Conservation (phyloP, 2,888 invertebrate species). For the Aphodius sticticus region DNA sequence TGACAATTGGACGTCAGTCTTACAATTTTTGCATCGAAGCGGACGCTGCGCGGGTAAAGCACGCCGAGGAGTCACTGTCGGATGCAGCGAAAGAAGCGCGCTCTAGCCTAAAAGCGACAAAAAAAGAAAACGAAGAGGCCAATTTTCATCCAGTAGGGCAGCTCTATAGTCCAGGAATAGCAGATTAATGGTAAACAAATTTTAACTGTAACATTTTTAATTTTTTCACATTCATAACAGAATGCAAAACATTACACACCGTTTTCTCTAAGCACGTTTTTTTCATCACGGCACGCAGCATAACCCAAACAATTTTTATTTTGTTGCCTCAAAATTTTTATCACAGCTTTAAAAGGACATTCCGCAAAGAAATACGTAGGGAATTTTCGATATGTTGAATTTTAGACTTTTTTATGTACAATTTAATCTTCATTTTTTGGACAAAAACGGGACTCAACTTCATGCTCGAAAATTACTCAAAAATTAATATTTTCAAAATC, state of each 20-base stretch:
- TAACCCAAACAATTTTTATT: conserved; percentile 19
- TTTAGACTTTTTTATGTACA: neutral
- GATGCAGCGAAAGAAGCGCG: conserved; percentile 32
- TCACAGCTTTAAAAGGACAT: conserved; percentile 7
- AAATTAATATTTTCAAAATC: neutral
- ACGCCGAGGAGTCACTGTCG: conserved; percentile 18
- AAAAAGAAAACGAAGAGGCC: conserved; percentile 27
- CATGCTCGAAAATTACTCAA: neutral
- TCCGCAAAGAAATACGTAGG: conserved; percentile 13
- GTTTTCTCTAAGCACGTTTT: conserved; percentile 28
- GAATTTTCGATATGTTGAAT: conserved; percentile 11
- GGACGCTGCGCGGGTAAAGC: conserved; percentile 26
- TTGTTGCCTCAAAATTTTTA: neutral
- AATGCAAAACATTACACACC: conserved; percentile 31
- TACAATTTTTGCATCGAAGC: conserved; percentile 33
- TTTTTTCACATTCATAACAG: conserved; percentile 24
- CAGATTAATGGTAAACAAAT: conserved; percentile 30
- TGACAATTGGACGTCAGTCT: conserved; percentile 8
- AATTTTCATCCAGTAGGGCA: conserved; percentile 31
- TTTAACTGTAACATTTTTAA: conserved; percentile 13
- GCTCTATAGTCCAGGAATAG: conserved; percentile 32
- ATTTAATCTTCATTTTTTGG: conserved; percentile 6
- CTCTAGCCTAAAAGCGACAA: conserved; percentile 21
- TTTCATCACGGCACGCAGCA: conserved; percentile 12
- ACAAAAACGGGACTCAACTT: neutral